Evolutionary conservation across 2,113 vertebrate genomes (phyloP).

Genomic region (Gorsachius goisagi): DNA sequence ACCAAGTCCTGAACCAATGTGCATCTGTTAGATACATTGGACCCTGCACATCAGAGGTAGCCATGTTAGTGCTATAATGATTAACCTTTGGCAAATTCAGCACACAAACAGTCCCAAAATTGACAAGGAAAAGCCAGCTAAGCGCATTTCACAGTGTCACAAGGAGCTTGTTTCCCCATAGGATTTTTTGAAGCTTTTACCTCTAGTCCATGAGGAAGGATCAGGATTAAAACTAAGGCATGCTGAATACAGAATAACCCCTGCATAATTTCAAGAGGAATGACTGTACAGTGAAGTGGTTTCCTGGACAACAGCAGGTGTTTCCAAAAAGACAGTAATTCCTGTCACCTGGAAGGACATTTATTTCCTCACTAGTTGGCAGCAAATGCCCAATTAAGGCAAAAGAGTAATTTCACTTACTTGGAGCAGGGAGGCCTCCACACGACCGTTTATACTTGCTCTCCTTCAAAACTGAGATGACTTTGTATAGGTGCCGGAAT

Average conservation of each 20-base stretch:
- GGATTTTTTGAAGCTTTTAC: not conserved
- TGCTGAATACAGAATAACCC: not conserved
- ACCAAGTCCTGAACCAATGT: not conserved
- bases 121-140: not conserved
- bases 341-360: not conserved
- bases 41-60: not conserved
- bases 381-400: not conserved
- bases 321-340: not conserved
- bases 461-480: constrained; percentile 75
- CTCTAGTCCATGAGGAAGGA: not conserved
- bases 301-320: not conserved
- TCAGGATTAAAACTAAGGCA: not conserved
- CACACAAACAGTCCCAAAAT: not conserved
- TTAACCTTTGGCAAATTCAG: not conserved
- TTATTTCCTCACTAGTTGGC: not conserved
- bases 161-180: not conserved
- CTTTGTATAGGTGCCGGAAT: constrained; percentile 81
- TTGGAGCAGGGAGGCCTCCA: constrained; percentile 74
- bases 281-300: not conserved
- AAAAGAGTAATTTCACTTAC: constrained; percentile 51
- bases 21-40: not conserved
- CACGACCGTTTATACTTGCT: constrained; percentile 76
- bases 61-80: not conserved
- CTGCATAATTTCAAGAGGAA: not conserved
- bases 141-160: not conserved